A percentile compares a stretch with the other conserved stretches of the same genome.
Conservation (phyloP, 2,797 vertebrate species). For the Pitangus sulphuratus region DNA sequence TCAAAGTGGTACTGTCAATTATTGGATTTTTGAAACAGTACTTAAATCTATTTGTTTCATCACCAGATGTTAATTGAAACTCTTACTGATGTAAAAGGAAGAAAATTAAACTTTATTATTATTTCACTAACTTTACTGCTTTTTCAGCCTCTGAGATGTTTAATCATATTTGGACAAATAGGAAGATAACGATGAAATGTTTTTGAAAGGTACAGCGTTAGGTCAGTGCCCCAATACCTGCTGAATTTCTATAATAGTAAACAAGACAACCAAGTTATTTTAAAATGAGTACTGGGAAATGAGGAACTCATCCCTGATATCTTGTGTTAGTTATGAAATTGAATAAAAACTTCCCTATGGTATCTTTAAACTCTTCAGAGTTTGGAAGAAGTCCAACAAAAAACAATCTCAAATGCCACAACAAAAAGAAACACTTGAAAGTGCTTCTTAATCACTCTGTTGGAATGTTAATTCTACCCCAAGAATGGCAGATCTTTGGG, state of each 20-base stretch:
- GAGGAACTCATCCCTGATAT: not conserved
- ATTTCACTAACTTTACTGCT: not conserved
- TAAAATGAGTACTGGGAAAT: not conserved
- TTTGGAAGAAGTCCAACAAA: not conserved
- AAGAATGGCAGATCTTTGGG: not conserved
- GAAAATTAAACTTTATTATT: not conserved
- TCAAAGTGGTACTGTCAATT: not conserved
- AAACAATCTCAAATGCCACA: not conserved
- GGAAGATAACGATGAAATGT: not conserved
- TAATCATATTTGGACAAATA: not conserved
- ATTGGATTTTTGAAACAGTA: not conserved
- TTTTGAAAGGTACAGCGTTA: not conserved
- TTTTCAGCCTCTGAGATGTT: not conserved
- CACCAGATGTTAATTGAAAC: not conserved
- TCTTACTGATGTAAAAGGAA: not conserved
- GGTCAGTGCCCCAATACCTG: not conserved
- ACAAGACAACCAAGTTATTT: accelerated
- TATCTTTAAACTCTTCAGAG: not conserved
- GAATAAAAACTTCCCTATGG: not conserved
- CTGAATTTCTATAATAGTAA: not conserved
- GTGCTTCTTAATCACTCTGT: accelerated
- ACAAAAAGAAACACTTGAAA: not conserved
- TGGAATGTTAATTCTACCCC: not conserved
- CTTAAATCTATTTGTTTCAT: not conserved
- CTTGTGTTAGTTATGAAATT: not conserved